These are phyloP conservation scores for Macroglossus sobrinus DNA, from an alignment of 2,113 vertebrate genomes.

Conservation along the genomic window DNA sequence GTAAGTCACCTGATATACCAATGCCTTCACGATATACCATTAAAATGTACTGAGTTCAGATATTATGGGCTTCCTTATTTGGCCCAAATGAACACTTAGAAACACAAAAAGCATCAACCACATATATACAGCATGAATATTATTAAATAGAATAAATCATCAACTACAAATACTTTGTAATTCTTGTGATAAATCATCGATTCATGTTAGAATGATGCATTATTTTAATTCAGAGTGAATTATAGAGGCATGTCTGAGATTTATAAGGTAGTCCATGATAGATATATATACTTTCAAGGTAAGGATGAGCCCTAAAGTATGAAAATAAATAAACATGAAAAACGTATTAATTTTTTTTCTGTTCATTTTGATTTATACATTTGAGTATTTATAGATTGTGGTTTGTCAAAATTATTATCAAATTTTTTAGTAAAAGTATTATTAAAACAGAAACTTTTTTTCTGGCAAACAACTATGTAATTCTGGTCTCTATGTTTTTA, in stretches of 20 bases:
- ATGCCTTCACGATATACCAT: not conserved
- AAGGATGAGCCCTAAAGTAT: not conserved
- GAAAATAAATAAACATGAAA: not conserved
- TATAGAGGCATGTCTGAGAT: not conserved
- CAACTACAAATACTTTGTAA: not conserved
- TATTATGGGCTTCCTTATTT: not conserved
- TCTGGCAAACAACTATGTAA: not conserved
- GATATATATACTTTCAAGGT: not conserved
- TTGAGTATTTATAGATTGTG: not conserved
- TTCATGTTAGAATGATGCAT: conserved; percentile 23
- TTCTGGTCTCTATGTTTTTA: not conserved
- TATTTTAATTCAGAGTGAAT: conserved; percentile 47
- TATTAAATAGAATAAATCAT: conserved; percentile 49
- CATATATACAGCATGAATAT: not conserved
- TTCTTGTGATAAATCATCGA: not conserved
- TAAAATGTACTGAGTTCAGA: conserved; percentile 10
- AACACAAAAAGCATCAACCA: not conserved
- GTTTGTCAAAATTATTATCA: not conserved
- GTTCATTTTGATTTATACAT: not conserved
- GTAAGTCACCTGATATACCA: not conserved
- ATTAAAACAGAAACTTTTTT: not conserved
- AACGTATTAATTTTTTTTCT: not conserved
- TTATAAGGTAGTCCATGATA: not conserved
- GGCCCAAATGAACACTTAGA: not conserved
- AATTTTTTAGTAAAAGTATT: not conserved